Percentiles rank a stretch among this genome's conserved stretches.
Evolutionary conservation across 2,888 invertebrate species (phyloP).

Genomic region (Clivina fossor): DNA sequence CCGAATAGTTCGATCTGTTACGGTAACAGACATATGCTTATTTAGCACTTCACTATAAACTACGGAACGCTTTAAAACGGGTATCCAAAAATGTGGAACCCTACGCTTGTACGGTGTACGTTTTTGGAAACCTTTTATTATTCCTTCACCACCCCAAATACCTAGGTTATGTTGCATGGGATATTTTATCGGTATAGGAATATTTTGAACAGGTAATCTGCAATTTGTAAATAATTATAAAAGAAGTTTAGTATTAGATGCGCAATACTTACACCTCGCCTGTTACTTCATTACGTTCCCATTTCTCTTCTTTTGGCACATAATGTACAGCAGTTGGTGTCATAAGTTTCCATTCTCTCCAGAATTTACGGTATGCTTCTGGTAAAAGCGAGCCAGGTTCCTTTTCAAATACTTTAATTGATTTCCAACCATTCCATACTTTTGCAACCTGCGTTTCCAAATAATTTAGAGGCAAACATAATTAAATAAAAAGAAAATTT

Average conservation of each 20-base stretch:
- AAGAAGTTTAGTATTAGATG: not conserved
- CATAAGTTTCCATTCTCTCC: conserved; percentile 77
- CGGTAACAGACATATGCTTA: conserved; percentile 75
- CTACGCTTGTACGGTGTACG: conserved; percentile 62
- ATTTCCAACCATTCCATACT: conserved; percentile 30
- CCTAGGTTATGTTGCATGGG: conserved; percentile 81
- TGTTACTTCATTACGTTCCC: conserved; percentile 70
- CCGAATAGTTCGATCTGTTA: conserved; percentile 81
- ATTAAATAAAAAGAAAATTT: too few relatives aligned
- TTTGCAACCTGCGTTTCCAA: conserved; percentile 10
- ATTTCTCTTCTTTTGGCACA: conserved; percentile 71
- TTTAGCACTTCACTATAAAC: conserved; percentile 90
- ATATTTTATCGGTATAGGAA: conserved; percentile 72
- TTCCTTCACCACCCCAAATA: conserved; percentile 96
- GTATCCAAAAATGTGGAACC: conserved; percentile 87
- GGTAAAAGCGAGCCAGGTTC: conserved; percentile 73
- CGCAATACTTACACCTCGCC: conserved; percentile 64
- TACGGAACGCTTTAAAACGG: conserved; percentile 74
- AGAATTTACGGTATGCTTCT: conserved; percentile 82
- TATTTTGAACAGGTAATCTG: conserved; percentile 71
- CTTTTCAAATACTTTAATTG: conserved; percentile 57
- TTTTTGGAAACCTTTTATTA: conserved; percentile 84
- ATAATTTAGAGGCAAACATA: too few relatives aligned
- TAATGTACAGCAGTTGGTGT: conserved; percentile 66
- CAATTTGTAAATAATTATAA: conserved; percentile 9